These are phyloP conservation scores for Drosophila affinis DNA, from an alignment of 2,888 invertebrate species.

Conservation along the genomic window DNA sequence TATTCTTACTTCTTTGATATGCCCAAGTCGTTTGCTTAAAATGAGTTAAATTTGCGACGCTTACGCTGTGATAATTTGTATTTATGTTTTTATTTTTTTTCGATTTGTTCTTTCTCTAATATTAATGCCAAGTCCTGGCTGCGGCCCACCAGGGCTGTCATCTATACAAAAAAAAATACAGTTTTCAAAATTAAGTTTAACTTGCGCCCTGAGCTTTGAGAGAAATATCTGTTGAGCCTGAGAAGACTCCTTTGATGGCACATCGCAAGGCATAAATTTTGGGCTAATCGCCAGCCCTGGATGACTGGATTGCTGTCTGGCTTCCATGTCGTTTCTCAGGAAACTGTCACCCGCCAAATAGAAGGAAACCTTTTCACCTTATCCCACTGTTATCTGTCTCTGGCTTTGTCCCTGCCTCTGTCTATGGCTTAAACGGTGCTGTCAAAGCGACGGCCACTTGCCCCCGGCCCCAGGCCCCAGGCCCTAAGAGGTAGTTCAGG, in stretches of 20 bases:
- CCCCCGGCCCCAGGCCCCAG: not conserved
- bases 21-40: conserved; percentile 26
- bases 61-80: conserved; percentile 61
- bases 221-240: not conserved
- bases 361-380: conserved; percentile 32
- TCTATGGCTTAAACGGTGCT: conserved; percentile 56
- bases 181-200: no score
- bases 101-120: conserved; percentile 46
- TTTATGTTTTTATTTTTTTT: conserved; percentile 38
- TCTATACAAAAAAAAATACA: not conserved
- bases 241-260: not conserved
- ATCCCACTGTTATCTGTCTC: conserved; percentile 2
- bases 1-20: not conserved
- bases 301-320: not conserved
- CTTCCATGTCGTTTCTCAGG: conserved; percentile 28
- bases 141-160: conserved; percentile 30
- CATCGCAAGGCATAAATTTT: not conserved
- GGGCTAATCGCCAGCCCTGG: conserved; percentile 46
- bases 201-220: not conserved
- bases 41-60: conserved; percentile 51
- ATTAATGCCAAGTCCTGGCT: conserved; percentile 55
- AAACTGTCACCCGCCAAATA: conserved; percentile 57
- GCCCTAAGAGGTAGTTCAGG: not conserved
- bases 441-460: conserved; percentile 70
- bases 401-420: not conserved